A percentile compares a stretch with the other conserved stretches of the same genome.
Evolutionary conservation across 2,797 vertebrate species (phyloP).

Genomic region (Lepus oiostolus): DNA sequence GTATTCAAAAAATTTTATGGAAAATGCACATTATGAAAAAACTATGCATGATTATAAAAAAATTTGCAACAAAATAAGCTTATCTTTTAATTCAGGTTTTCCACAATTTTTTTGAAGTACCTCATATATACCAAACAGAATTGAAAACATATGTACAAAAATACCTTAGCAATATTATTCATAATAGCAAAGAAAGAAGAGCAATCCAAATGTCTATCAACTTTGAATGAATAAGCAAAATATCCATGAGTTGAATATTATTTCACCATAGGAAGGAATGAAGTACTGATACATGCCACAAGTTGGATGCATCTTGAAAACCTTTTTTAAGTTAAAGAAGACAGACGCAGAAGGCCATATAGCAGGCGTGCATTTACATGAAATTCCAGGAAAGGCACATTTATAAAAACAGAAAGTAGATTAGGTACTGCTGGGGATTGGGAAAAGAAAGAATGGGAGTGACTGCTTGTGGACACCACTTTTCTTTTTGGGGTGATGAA

Average conservation of each 20-base stretch:
- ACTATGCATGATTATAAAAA: no score
- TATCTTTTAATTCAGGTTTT: no score
- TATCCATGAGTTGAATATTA: neutral
- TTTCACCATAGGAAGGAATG: slow-evolving; percentile 25
- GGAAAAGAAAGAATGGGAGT: neutral
- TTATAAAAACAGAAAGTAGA: slow-evolving; percentile 29
- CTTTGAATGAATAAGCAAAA: slow-evolving; percentile 45
- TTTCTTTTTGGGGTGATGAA: neutral
- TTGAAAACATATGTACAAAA: slow-evolving; percentile 2
- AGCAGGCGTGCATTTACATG: neutral
- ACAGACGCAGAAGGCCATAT: neutral
- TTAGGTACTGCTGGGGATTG: neutral
- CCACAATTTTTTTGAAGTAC: neutral
- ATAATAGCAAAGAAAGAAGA: slow-evolving; percentile 2
- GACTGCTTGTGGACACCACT: neutral
- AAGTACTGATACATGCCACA: neutral
- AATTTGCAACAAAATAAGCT: no score
- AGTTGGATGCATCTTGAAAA: slow-evolving; percentile 3
- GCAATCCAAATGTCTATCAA: neutral
- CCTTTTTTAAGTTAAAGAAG: slow-evolving; percentile 17
- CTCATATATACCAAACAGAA: neutral
- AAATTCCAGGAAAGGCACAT: slow-evolving; percentile 37
- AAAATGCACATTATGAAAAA: no score
- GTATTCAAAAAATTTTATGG: no score
- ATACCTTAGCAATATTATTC: neutral